A percentile compares a stretch with the other conserved stretches of the same genome.
Evolutionary conservation across 2,113 vertebrate genomes (phyloP).

Genomic region (Phalacrocorax aristotelis): DNA sequence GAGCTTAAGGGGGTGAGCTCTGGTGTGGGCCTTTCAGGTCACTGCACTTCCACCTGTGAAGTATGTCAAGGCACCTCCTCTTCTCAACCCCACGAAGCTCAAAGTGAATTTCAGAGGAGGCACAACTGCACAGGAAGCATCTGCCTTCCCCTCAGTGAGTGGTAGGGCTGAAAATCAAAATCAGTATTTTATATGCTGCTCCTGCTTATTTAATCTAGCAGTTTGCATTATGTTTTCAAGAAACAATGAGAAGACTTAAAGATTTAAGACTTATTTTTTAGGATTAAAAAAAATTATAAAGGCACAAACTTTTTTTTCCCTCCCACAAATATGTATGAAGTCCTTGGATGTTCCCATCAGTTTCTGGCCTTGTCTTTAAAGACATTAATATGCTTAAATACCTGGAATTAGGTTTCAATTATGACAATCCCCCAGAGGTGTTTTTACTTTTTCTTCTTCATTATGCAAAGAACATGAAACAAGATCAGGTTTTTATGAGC

Average conservation of each 20-base stretch:
- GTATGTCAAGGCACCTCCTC: not conserved
- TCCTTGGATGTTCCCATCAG: not conserved
- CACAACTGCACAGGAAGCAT: not conserved
- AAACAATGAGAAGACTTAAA: not conserved
- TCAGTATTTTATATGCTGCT: not conserved
- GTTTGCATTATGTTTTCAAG: not conserved
- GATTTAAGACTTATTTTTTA: not conserved
- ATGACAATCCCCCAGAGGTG: not conserved
- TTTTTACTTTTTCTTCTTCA: conserved; percentile 30
- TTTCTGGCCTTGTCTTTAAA: conserved; percentile 38
- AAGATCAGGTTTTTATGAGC: conserved; percentile 26
- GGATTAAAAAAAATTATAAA: not conserved
- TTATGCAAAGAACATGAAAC: conserved; percentile 42
- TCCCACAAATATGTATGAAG: not conserved
- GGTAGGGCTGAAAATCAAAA: not conserved
- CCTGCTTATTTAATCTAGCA: not conserved
- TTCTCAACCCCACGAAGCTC: rapidly evolving
- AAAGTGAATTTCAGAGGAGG: not conserved
- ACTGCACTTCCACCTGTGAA: not conserved
- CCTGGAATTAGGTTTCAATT: conserved; percentile 41
- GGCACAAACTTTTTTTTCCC: not conserved
- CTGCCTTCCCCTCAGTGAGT: not conserved
- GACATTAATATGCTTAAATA: conserved; percentile 26
- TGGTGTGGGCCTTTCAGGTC: not conserved
- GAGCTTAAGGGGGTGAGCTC: not conserved